A percentile compares a stretch with the other conserved stretches of the same genome.
These are phyloP conservation scores for Percina caprodes DNA, from an alignment of 2,113 vertebrate genomes.

Conservation along the genomic window DNA sequence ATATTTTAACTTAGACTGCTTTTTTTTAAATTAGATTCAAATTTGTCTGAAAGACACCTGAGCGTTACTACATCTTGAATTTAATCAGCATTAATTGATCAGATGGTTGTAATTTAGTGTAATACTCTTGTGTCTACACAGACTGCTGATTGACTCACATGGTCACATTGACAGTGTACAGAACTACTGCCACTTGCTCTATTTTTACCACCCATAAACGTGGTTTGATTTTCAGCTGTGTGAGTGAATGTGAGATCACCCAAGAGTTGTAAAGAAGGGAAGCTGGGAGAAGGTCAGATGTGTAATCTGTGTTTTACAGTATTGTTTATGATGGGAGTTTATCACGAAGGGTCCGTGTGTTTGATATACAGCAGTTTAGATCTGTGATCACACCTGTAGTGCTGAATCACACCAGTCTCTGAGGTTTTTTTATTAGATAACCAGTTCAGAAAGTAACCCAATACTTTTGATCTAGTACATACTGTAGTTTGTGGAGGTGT, in stretches of 20 bases:
- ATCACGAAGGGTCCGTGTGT: constrained; percentile 48
- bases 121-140: not conserved
- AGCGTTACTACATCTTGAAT: not conserved
- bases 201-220: constrained; percentile 4
- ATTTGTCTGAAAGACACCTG: not conserved
- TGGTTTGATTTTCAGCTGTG: constrained; percentile 41
- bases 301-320: constrained; percentile 44
- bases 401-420: constrained; percentile 60
- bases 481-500: constrained; percentile 2
- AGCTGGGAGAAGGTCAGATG: constrained; percentile 17
- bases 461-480: constrained; percentile 53
- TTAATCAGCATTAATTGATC: not conserved
- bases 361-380: constrained; percentile 33
- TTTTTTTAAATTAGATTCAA: not conserved
- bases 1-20: not conserved
- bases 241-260: constrained; percentile 27
- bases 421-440: constrained; percentile 57
- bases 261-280: constrained; percentile 17
- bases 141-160: constrained; percentile 1
- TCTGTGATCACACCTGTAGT: constrained; percentile 63
- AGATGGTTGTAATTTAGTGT: not conserved
- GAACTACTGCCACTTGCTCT: not conserved
- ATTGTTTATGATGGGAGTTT: constrained; percentile 42
- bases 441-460: constrained; percentile 42
- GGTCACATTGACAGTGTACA: not conserved